Conservation (phyloP, 2,113 vertebrate genomes). For the Boulengeromyrus knoepffleri region DNA sequence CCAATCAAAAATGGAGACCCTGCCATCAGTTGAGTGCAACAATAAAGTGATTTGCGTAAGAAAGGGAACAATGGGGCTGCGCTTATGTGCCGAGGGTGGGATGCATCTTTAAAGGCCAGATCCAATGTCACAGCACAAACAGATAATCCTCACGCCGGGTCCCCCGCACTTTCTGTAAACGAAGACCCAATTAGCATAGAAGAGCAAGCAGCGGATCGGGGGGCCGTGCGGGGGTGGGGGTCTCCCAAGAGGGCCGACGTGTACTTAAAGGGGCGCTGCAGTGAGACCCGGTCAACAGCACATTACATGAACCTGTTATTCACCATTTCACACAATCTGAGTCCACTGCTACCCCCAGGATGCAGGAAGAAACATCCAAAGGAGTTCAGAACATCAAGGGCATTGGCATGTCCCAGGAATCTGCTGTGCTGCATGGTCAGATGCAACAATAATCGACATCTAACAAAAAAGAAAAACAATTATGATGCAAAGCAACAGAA, state of each 20-base stretch:
- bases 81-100: conserved; percentile 51
- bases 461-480: not conserved
- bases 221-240: not conserved
- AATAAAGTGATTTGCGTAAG: conserved; percentile 54
- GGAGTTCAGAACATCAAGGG: not conserved
- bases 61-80: conserved; percentile 44
- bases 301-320: not conserved
- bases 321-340: not conserved
- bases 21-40: conserved; percentile 37
- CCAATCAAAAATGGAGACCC: conserved; percentile 30
- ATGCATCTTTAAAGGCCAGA: conserved; percentile 52
- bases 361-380: not conserved
- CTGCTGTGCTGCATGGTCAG: not conserved
- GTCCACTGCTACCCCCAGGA: not conserved
- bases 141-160: conserved; percentile 12
- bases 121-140: not conserved
- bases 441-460: not conserved
- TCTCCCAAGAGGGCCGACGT: not conserved
- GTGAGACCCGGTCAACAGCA: not conserved
- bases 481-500: not conserved
- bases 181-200: not conserved
- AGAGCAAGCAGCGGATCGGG: not conserved
- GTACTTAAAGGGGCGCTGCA: not conserved
- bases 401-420: not conserved
- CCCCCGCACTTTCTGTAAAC: conserved; percentile 9